Percentiles rank a stretch among this genome's conserved stretches.
Evolutionary conservation across 2,113 vertebrate species (phyloP).

Genomic region (Chascanopsetta lugubris): DNA sequence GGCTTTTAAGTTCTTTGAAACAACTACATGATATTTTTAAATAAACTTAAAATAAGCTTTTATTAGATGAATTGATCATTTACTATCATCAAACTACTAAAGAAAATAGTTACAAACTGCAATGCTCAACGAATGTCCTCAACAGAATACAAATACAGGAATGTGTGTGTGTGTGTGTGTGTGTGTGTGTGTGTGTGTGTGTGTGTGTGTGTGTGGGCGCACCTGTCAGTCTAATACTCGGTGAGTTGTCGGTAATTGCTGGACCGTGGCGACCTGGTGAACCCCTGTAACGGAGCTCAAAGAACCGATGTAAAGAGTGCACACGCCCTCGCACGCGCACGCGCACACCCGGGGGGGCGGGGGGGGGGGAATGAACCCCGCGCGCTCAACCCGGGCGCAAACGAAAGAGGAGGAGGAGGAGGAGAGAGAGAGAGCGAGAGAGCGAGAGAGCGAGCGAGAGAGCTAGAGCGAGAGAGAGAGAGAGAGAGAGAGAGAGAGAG

Average conservation of each 20-base stretch:
- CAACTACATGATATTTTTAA: too few relatives aligned
- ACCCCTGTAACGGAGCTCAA: constrained; percentile 64
- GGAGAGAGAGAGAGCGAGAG: constrained; percentile 32
- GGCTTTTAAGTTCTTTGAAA: too few relatives aligned
- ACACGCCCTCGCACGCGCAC: not conserved
- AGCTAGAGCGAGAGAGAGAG: too few relatives aligned
- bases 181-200: constrained; percentile 11
- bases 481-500: constrained; percentile 19
- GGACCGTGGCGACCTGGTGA: constrained; percentile 70
- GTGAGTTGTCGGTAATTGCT: constrained; percentile 62
- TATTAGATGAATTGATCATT: too few relatives aligned
- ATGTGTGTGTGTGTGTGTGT: not conserved
- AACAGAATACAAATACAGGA: not conserved
- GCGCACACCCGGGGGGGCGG: not conserved
- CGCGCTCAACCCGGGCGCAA: constrained; percentile 17
- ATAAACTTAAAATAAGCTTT: too few relatives aligned
- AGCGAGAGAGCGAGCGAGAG: constrained; percentile 48
- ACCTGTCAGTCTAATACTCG: constrained; percentile 67
- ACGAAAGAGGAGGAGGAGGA: constrained; percentile 1
- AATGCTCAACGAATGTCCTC: not conserved
- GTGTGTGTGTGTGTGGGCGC: constrained; percentile 25
- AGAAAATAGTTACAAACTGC: too few relatives aligned
- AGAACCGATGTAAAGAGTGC: constrained; percentile 45
- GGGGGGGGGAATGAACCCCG: constrained; percentile 3
- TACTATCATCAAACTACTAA: too few relatives aligned